Conservation (phyloP, 1,140 invertebrate species). For the Drosophila insularis region DNA sequence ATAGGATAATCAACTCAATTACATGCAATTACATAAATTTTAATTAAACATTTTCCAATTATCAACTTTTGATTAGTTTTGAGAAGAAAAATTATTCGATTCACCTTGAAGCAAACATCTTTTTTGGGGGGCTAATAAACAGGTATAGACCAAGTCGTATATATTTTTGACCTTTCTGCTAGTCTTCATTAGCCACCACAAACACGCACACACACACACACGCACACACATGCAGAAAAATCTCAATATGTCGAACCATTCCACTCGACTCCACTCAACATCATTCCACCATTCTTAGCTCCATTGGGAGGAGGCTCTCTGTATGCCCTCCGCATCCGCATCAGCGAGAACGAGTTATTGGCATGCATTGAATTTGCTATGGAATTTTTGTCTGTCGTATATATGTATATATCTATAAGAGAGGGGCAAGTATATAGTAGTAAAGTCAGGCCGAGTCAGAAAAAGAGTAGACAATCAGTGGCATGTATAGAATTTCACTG, state of each 20-base stretch:
- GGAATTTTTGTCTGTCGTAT: constrained; percentile 58
- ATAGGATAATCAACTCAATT: too few relatives aligned
- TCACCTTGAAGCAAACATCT: too few relatives aligned
- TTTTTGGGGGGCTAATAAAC: too few relatives aligned
- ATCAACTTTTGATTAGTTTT: too few relatives aligned
- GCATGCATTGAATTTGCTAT: constrained; percentile 78
- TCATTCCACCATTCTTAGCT: neutral
- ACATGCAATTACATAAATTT: too few relatives aligned
- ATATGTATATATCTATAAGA: neutral
- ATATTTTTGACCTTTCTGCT: too few relatives aligned
- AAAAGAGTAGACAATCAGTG: constrained; percentile 78
- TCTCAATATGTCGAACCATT: too few relatives aligned
- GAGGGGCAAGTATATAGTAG: neutral
- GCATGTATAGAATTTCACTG: constrained; percentile 81
- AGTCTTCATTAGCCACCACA: neutral
- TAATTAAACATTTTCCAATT: too few relatives aligned
- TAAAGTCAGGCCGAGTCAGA: constrained; percentile 24
- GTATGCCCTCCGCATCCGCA: constrained; percentile 15
- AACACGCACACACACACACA: neutral
- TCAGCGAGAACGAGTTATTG: constrained; percentile 70
- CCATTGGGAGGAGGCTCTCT: too few relatives aligned
- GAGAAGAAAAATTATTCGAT: too few relatives aligned
- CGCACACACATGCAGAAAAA: neutral
- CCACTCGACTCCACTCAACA: too few relatives aligned
- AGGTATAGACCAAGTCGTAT: too few relatives aligned